Conservation (phyloP, 2,113 vertebrate genomes). For the Daubentonia madagascariensis region DNA sequence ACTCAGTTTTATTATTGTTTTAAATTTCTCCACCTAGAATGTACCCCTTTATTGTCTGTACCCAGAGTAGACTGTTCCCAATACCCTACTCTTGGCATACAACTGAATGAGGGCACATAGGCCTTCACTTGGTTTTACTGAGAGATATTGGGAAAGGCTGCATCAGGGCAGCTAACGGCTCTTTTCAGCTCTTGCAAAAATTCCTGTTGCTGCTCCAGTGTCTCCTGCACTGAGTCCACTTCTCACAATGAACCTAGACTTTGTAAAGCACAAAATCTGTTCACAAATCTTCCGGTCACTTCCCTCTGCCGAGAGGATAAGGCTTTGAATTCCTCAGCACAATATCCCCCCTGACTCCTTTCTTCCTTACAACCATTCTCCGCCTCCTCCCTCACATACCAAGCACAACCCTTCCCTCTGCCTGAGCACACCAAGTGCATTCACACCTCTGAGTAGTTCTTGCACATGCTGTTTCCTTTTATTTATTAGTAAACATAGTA, state of each 20-base stretch:
- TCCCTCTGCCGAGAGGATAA: background rate
- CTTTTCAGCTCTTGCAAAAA: background rate
- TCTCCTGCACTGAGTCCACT: background rate
- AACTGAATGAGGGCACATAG: background rate
- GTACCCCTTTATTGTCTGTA: background rate
- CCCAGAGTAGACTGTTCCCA: no score
- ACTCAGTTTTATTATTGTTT: background rate
- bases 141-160: background rate
- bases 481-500: background rate
- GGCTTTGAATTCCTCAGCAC: background rate
- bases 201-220: fast-evolving
- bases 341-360: background rate
- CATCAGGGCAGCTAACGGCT: background rate
- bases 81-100: background rate
- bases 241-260: background rate
- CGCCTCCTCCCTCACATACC: fast-evolving
- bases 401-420: no score
- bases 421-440: fast-evolving
- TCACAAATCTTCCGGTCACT: background rate
- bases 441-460: fast-evolving
- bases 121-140: background rate
- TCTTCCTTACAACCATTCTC: fast-evolving
- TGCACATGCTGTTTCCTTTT: background rate
- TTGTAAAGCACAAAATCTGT: background rate
- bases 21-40: background rate